A percentile compares a stretch with the other conserved stretches of the same genome.
Conservation (phyloP, 2,888 invertebrate species). For the Maniola hyperantus region DNA sequence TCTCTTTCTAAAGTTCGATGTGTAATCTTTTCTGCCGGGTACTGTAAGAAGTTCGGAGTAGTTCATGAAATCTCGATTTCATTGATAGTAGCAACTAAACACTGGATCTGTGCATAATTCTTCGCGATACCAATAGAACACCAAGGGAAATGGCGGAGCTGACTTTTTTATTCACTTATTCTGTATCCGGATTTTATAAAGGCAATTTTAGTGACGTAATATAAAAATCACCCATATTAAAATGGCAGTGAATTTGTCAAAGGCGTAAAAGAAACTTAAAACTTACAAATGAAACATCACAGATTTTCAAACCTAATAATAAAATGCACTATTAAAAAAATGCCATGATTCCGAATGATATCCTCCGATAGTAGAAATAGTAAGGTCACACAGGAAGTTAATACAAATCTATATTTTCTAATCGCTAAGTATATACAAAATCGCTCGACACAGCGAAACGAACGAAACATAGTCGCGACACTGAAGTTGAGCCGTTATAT, state of each 20-base stretch:
- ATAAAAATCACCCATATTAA: constrained; percentile 34
- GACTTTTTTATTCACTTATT: too few species aligned
- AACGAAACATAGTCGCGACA: constrained; percentile 66
- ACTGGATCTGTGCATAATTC: background rate
- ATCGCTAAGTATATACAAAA: constrained; percentile 70
- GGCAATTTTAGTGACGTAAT: constrained; percentile 18
- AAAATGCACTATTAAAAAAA: constrained; percentile 51
- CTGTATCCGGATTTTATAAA: background rate
- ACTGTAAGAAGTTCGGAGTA: too few species aligned
- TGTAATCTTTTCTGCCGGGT: too few species aligned
- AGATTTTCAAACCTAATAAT: constrained; percentile 71
- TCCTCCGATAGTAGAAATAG: constrained; percentile 59
- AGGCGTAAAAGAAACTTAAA: constrained; percentile 50
- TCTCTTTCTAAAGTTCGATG: too few species aligned
- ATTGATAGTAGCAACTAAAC: too few species aligned
- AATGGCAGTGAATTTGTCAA: constrained; percentile 53
- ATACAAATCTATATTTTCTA: constrained; percentile 50
- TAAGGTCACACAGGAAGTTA: constrained; percentile 78
- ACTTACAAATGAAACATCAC: constrained; percentile 70
- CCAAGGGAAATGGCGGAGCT: too few species aligned
- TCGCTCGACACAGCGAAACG: constrained; percentile 54
- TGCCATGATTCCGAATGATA: constrained; percentile 58
- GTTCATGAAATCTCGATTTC: too few species aligned
- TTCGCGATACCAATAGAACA: too few species aligned
- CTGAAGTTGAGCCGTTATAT: constrained; percentile 76